A percentile compares a stretch with the other conserved stretches of the same genome.
Conservation (phyloP, 2,113 vertebrate genomes). For the Taurulus bubalis region DNA sequence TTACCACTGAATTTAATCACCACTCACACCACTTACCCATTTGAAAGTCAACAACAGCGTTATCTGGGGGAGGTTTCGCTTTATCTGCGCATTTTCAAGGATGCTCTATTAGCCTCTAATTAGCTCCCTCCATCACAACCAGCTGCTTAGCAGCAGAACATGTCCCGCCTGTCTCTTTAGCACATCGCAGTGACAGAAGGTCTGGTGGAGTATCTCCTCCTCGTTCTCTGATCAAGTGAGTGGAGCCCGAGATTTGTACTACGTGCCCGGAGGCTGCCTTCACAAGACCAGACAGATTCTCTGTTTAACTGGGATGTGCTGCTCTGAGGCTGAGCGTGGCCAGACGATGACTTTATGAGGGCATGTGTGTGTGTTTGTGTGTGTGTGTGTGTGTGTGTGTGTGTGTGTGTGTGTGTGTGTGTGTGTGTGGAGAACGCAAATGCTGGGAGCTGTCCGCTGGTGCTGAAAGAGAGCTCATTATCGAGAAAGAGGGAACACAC, state of each 20-base stretch:
- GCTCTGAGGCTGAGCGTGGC: slow-evolving; percentile 43
- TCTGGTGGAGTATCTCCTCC: slow-evolving; percentile 30
- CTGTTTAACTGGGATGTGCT: slow-evolving; percentile 32
- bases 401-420: neutral
- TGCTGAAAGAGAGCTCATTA: slow-evolving; percentile 67
- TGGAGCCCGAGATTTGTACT: slow-evolving; percentile 33
- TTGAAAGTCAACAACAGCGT: slow-evolving; percentile 13
- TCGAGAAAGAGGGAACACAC: slow-evolving; percentile 11
- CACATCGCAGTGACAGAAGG: slow-evolving; percentile 22
- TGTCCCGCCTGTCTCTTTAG: neutral
- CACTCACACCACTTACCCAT: neutral
- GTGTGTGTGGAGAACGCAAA: neutral
- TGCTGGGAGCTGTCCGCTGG: slow-evolving; percentile 54
- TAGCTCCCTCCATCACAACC: slow-evolving; percentile 24
- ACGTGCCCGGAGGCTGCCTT: slow-evolving; percentile 19
- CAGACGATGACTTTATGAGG: slow-evolving; percentile 34
- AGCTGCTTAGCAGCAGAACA: slow-evolving; percentile 18
- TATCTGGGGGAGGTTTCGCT: neutral
- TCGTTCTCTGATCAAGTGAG: slow-evolving; percentile 44
- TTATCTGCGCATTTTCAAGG: slow-evolving; percentile 26
- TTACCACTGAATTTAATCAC: slow-evolving; percentile 2
- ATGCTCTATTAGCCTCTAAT: slow-evolving; percentile 52
- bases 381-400: neutral
- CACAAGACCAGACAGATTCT: slow-evolving; percentile 41
- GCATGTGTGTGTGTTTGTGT: neutral